phyloP scores from a whole-genome alignment of 2,888 invertebrate species.

The Encarsia formosa region DNA sequence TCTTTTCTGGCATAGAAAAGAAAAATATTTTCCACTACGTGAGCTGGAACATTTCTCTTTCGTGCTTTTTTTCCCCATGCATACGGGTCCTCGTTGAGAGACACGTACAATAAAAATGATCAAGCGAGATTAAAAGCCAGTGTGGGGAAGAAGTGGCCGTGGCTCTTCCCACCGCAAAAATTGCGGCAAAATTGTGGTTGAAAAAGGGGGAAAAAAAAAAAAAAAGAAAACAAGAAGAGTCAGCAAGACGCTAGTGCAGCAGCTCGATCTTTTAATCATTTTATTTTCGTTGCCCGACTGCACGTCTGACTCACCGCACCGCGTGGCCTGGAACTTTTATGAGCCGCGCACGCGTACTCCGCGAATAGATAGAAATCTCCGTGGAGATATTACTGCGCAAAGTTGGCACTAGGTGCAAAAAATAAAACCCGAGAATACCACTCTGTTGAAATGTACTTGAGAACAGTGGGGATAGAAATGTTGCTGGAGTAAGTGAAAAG shows the following conservation, averaged over 20 bases:
- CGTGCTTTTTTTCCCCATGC: too few relatives aligned
- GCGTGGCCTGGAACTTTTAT: constrained; percentile 14
- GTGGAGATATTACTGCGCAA: constrained; percentile 24
- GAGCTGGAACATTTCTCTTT: too few relatives aligned
- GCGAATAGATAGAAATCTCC: constrained; percentile 22
- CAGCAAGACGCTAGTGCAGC: neutral
- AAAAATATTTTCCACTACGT: too few relatives aligned
- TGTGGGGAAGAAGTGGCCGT: neutral
- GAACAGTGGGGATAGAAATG: too few relatives aligned
- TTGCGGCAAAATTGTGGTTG: too few relatives aligned
- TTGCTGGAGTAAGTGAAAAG: too few relatives aligned
- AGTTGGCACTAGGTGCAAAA: constrained; percentile 16
- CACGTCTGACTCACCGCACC: neutral
- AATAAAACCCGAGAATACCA: too few relatives aligned
- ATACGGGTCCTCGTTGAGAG: too few relatives aligned
- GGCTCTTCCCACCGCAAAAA: too few relatives aligned
- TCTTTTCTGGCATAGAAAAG: too few relatives aligned
- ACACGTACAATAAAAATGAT: constrained; percentile 16
- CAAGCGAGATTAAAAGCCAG: constrained; percentile 4
- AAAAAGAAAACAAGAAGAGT: neutral
- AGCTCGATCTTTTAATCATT: constrained; percentile 14
- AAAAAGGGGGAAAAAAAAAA: neutral
- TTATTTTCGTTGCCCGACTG: constrained; percentile 12
- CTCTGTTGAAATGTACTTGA: too few relatives aligned
- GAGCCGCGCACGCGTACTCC: neutral